Evolutionary conservation across 2,888 invertebrate species (phyloP).

Genomic region (Stegana nigrithorax): DNA sequence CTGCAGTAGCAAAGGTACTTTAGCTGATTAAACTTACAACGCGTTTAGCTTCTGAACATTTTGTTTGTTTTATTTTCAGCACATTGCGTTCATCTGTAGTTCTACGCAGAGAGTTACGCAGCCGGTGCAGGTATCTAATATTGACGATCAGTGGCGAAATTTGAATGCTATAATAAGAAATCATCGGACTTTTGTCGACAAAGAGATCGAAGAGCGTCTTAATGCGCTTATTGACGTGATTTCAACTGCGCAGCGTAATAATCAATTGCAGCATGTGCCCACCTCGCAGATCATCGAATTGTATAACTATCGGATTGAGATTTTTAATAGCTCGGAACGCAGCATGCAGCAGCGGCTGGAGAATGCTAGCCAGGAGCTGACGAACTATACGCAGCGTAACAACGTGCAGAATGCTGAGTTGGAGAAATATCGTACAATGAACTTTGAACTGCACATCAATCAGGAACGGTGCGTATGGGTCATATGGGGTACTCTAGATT

Average conservation of each 20-base stretch:
- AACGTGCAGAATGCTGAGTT: conserved; percentile 63
- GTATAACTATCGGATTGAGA: conserved; percentile 65
- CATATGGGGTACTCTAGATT: neutral
- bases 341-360: conserved; percentile 59
- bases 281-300: conserved; percentile 66
- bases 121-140: conserved; percentile 27
- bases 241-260: conserved; percentile 52
- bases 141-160: conserved; percentile 61
- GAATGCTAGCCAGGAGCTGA: conserved; percentile 59
- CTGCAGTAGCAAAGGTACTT: conserved; percentile 59
- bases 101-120: conserved; percentile 2
- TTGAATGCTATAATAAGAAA: conserved; percentile 60
- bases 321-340: conserved; percentile 50
- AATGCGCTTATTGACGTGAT: conserved; percentile 57
- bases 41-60: neutral
- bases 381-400: conserved; percentile 57
- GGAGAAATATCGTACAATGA: conserved; percentile 61
- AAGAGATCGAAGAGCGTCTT: conserved; percentile 60
- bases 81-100: conserved; percentile 45
- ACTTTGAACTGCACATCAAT: conserved; percentile 65
- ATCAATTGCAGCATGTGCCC: conserved; percentile 61
- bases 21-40: neutral
- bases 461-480: conserved; percentile 55
- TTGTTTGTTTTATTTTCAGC: conserved; percentile 36
- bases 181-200: conserved; percentile 60